phyloP scores from a whole-genome alignment of 2,113 vertebrate species.

The Myiozetetes cayanensis region DNA sequence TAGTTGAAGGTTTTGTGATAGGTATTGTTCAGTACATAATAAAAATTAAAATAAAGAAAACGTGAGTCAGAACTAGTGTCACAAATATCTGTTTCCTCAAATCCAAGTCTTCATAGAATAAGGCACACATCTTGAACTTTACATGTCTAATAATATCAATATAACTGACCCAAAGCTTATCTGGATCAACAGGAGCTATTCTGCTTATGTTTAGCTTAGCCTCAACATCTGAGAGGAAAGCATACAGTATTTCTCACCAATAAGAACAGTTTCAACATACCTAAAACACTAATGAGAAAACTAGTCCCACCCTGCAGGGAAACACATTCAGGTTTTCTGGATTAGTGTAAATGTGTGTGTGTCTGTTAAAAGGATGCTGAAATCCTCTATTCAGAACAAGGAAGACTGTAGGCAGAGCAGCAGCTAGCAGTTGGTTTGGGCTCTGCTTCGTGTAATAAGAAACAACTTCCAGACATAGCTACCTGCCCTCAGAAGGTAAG shows the following conservation, averaged over 20 bases:
- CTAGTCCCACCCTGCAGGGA: neutral
- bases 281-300: neutral
- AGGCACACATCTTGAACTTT: neutral
- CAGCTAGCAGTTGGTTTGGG: neutral
- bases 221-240: neutral
- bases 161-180: neutral
- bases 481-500: neutral
- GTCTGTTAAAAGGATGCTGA: neutral
- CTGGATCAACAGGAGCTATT: neutral
- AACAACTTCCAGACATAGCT: neutral
- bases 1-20: neutral
- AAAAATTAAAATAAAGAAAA: neutral
- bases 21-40: neutral
- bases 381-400: neutral
- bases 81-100: neutral
- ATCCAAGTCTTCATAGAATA: neutral
- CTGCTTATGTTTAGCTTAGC: neutral
- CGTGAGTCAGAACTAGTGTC: neutral
- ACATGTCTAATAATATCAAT: neutral
- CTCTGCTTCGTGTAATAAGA: neutral
- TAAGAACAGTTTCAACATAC: neutral
- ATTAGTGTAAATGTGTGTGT: neutral
- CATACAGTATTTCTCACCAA: neutral
- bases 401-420: neutral
- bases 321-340: neutral